Conservation (phyloP, 30 jellyfish, hydroid and myxozoan species). For the Euphysa ruthae region DNA sequence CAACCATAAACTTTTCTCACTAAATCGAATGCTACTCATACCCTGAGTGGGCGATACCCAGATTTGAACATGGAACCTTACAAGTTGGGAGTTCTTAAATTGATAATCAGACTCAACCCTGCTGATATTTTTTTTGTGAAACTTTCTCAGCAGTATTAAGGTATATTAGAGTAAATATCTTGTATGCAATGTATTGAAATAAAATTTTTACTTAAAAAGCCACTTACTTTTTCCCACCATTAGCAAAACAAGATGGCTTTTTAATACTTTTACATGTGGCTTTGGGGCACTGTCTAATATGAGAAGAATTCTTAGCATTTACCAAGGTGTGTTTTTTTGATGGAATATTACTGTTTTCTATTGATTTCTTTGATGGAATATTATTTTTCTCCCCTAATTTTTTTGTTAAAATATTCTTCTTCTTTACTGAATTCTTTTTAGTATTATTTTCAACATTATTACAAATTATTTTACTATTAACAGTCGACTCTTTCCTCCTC, state of each 20-base stretch:
- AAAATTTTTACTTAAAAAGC: neutral
- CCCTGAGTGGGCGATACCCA: too few species aligned
- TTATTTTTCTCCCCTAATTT: neutral
- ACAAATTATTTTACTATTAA: too few species aligned
- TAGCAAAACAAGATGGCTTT: slow-evolving; percentile 63
- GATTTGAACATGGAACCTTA: too few species aligned
- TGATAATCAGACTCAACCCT: neutral
- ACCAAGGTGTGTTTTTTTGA: neutral
- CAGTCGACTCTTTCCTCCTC: too few species aligned
- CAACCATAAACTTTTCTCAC: too few species aligned
- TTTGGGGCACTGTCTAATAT: slow-evolving; percentile 43
- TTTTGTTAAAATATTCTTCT: neutral
- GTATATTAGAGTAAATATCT: neutral
- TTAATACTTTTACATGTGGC: slow-evolving; percentile 52
- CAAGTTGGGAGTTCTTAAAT: too few species aligned
- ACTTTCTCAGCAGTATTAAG: neutral
- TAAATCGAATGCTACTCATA: too few species aligned
- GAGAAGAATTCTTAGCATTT: neutral
- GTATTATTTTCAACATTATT: too few species aligned
- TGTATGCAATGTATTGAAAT: neutral
- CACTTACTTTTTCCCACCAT: slow-evolving; percentile 38
- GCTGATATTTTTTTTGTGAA: neutral
- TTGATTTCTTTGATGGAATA: neutral
- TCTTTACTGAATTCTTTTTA: neutral
- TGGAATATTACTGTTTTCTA: too few species aligned